phyloP scores from a whole-genome alignment of 2,888 invertebrate genomes.

The Leistus spinibarbis region DNA sequence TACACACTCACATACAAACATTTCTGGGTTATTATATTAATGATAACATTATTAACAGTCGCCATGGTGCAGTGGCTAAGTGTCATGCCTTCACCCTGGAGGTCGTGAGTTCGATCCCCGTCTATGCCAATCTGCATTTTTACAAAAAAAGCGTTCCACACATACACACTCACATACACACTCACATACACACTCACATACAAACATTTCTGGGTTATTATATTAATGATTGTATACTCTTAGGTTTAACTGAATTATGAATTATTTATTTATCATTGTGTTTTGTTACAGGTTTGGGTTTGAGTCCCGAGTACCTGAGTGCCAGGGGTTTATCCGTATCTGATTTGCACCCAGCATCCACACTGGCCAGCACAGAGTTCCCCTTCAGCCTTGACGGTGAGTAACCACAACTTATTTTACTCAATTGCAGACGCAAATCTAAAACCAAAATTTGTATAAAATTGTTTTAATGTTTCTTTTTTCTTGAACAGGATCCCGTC shows the following conservation, averaged over 20 bases:
- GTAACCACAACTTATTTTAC: constrained; percentile 44
- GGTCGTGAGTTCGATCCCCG: too few species aligned
- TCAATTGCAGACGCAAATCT: constrained; percentile 50
- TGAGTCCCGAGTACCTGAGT: constrained; percentile 68
- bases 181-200: too few species aligned
- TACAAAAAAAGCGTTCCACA: too few species aligned
- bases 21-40: too few species aligned
- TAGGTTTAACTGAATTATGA: neutral
- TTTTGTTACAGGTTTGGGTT: constrained; percentile 61
- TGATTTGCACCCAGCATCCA: constrained; percentile 67
- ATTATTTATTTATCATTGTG: constrained; percentile 10
- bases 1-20: too few species aligned
- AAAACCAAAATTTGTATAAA: neutral
- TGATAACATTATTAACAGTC: too few species aligned
- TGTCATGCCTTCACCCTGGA: too few species aligned
- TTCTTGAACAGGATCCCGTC: constrained; percentile 61
- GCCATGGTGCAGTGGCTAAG: too few species aligned
- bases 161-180: too few species aligned
- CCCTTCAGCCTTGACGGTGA: constrained; percentile 90
- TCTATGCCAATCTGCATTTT: too few species aligned
- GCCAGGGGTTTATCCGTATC: constrained; percentile 60
- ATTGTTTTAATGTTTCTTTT: neutral
- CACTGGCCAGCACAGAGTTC: constrained; percentile 85
- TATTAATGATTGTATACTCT: neutral
- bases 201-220: too few species aligned